Conservation (phyloP, 1,140 invertebrate species). For the Portunus trituberculatus region DNA sequence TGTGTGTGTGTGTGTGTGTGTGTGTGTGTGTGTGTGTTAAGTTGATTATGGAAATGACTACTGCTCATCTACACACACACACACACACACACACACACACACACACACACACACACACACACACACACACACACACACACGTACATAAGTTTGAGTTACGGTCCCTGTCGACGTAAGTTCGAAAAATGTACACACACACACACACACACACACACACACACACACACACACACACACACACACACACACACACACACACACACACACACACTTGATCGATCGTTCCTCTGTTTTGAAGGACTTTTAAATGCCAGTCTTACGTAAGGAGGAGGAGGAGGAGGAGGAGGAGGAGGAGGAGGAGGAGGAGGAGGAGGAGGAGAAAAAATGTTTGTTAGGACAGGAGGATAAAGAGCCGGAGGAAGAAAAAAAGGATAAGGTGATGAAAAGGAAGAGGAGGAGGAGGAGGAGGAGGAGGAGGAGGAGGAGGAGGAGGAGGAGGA, state of each 20-base stretch:
- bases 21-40: too few species aligned
- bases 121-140: constrained; percentile 41
- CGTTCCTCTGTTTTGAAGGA: neutral
- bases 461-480: neutral
- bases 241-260: constrained; percentile 62
- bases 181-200: neutral
- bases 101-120: constrained; percentile 34
- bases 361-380: too few species aligned
- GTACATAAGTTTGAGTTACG: constrained; percentile 1
- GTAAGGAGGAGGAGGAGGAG: too few species aligned
- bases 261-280: neutral
- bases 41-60: neutral
- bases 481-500: neutral
- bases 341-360: too few species aligned
- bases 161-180: neutral
- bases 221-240: constrained; percentile 67
- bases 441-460: neutral
- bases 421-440: too few species aligned
- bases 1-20: too few species aligned
- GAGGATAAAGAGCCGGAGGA: too few species aligned
- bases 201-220: constrained; percentile 64
- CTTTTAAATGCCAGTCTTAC: neutral
- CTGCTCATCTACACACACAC: neutral
- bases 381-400: too few species aligned
- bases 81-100: constrained; percentile 36